Conservation (phyloP, 2,888 invertebrate species). For the Heterodera filipjevi region DNA sequence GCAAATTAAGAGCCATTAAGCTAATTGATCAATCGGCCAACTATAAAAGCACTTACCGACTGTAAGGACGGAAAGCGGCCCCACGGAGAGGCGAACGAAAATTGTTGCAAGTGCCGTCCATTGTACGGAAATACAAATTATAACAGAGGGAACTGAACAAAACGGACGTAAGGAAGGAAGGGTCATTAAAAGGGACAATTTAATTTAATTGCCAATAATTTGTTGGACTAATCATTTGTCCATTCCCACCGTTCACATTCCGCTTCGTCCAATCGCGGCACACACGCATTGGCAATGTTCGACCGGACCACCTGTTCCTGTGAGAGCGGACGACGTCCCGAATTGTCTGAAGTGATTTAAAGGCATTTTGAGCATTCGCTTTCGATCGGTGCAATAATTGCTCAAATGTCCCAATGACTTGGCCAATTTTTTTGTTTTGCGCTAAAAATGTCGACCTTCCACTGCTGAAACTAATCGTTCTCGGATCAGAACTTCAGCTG, state of each 20-base stretch:
- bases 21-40: no score
- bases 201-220: constrained; percentile 24
- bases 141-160: constrained; percentile 57
- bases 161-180: background rate
- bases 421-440: background rate
- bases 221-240: constrained; percentile 55
- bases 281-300: constrained; percentile 63
- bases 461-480: constrained; percentile 51
- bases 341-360: constrained; percentile 40
- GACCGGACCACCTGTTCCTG: constrained; percentile 53
- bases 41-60: constrained; percentile 34
- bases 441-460: constrained; percentile 48
- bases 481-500: constrained; percentile 58
- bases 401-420: background rate
- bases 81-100: constrained; percentile 89
- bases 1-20: no score
- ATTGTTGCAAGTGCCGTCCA: constrained; percentile 96
- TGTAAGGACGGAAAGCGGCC: constrained; percentile 78
- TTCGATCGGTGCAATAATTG: no score
- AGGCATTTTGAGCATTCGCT: background rate
- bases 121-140: constrained; percentile 80
- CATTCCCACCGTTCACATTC: constrained; percentile 57
- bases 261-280: constrained; percentile 60
- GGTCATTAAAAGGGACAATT: background rate
- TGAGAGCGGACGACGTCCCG: constrained; percentile 42